Evolutionary conservation across 2,113 vertebrate species (phyloP).

Genomic region (Balaeniceps rex): DNA sequence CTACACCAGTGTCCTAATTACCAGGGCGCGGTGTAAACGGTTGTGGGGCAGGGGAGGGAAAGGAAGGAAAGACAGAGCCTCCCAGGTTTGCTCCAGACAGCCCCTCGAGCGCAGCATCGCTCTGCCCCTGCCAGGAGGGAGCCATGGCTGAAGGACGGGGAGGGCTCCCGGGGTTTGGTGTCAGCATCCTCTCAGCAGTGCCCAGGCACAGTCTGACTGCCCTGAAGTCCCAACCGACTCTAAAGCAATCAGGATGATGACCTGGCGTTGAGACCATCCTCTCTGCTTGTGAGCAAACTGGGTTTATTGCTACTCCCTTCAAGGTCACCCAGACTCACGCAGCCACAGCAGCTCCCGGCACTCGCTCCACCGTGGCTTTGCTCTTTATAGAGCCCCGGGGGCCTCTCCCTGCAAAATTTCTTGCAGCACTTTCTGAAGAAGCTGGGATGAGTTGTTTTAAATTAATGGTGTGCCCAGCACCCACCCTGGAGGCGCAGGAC

Average conservation of each 20-base stretch:
- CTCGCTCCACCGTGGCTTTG: fast-evolving
- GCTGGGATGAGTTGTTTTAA: neutral
- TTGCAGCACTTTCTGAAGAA: neutral
- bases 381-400: no score
- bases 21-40: neutral
- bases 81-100: neutral
- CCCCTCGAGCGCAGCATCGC: neutral
- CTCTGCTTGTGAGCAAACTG: neutral
- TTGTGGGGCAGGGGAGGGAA: neutral
- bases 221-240: neutral
- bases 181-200: neutral
- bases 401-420: no score
- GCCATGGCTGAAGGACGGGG: neutral
- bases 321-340: neutral
- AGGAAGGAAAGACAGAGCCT: neutral
- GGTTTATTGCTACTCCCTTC: fast-evolving
- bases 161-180: neutral
- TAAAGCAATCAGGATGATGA: fast-evolving
- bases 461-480: neutral
- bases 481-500: neutral
- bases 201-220: fast-evolving
- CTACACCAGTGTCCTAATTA: fast-evolving
- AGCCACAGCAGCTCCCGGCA: neutral
- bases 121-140: neutral
- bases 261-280: neutral